A percentile compares a stretch with the other conserved stretches of the same genome.
phyloP scores from a whole-genome alignment of 2,797 vertebrate genomes.

The Hippoglossus hippoglossus region DNA sequence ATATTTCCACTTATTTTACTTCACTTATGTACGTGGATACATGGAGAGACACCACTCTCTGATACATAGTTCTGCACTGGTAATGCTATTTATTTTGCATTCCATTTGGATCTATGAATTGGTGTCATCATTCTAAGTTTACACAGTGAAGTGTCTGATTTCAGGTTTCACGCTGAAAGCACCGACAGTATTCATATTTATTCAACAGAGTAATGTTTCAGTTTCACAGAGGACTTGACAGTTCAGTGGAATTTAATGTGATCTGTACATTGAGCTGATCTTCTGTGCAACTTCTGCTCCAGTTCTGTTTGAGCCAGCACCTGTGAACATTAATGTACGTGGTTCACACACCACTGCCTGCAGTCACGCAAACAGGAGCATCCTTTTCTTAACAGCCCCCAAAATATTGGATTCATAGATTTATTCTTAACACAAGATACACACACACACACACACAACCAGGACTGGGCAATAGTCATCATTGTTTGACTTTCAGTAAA shows the following conservation, averaged over 20 bases:
- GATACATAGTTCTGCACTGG: not conserved
- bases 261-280: slow-evolving; percentile 6
- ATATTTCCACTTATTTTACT: slow-evolving; percentile 12
- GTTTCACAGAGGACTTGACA: slow-evolving; percentile 12
- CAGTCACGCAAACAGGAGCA: not conserved
- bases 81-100: not conserved
- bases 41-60: not conserved
- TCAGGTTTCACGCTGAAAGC: no score
- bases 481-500: not conserved
- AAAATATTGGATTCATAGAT: not conserved
- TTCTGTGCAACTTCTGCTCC: slow-evolving; percentile 2
- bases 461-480: not conserved
- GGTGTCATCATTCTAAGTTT: not conserved
- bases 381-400: not conserved
- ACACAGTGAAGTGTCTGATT: not conserved
- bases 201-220: not conserved
- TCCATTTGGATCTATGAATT: slow-evolving; percentile 11
- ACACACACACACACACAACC: not conserved
- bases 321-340: not conserved
- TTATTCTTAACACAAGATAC: slow-evolving; percentile 1
- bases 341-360: not conserved
- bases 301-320: not conserved
- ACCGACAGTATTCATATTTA: slow-evolving; percentile 3
- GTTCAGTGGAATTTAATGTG: not conserved
- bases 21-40: not conserved